These are phyloP conservation scores for Orussus abietinus DNA, from an alignment of 1,140 invertebrate species.

Conservation along the genomic window DNA sequence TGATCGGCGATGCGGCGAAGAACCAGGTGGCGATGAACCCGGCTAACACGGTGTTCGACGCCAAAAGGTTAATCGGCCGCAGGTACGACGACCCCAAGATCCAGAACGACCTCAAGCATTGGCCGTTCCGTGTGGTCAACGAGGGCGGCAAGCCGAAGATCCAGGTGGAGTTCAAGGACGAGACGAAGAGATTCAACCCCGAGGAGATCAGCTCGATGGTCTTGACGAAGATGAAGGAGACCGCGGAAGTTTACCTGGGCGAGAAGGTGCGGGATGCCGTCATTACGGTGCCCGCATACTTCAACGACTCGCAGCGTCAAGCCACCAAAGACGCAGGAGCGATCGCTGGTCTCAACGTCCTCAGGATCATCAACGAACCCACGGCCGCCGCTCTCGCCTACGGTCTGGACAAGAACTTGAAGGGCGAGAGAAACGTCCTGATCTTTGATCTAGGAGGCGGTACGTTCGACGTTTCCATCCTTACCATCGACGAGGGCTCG, in stretches of 20 bases:
- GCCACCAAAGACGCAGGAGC: slow-evolving; percentile 64
- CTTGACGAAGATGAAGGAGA: slow-evolving; percentile 61
- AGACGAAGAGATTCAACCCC: slow-evolving; percentile 67
- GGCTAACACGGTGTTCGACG: slow-evolving; percentile 64
- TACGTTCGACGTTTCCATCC: slow-evolving; percentile 67
- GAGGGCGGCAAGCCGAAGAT: slow-evolving; percentile 79
- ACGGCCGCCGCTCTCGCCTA: slow-evolving; percentile 82
- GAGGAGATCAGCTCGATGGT: slow-evolving; percentile 72
- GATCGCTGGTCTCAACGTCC: slow-evolving; percentile 65
- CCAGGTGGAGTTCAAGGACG: slow-evolving; percentile 65
- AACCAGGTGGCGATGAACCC: slow-evolving; percentile 60
- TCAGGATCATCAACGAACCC: slow-evolving; percentile 77
- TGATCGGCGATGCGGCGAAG: slow-evolving; percentile 67
- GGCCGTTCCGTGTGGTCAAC: slow-evolving; percentile 63
- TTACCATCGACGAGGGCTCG: slow-evolving; percentile 68
- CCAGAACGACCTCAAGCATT: slow-evolving; percentile 66
- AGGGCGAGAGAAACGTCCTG: slow-evolving; percentile 61
- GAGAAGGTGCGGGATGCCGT: slow-evolving; percentile 44
- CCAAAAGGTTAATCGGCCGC: slow-evolving; percentile 62
- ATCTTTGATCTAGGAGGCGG: slow-evolving; percentile 68
- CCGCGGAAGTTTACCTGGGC: slow-evolving; percentile 52
- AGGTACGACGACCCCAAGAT: slow-evolving; percentile 71
- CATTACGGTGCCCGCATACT: too few relatives aligned
- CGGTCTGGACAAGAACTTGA: slow-evolving; percentile 75
- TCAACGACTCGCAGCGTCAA: slow-evolving; percentile 62